Base-by-base conservation (phyloP, 2,888 invertebrate genomes). In the Amaurobius ferox region DNA sequence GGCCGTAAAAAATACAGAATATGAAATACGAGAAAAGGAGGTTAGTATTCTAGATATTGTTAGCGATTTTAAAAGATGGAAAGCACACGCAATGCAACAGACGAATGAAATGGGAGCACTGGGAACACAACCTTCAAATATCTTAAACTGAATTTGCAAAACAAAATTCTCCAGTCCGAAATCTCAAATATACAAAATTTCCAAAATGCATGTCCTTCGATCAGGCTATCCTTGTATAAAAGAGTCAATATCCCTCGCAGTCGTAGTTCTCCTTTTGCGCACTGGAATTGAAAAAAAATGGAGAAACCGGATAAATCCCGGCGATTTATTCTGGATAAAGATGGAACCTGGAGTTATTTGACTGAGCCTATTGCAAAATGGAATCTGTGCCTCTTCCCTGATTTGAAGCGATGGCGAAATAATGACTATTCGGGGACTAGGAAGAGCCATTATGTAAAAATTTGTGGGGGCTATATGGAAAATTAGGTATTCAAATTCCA, bases 291-390 rank as follows among this genome's bases (percentile, higher is more conserved):
- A 44, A 29, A 39, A 40, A 0, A 30, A 16, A 30, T 11, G 39
- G 5, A 13, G 44, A 71, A 77, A 79, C 19, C 64, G 71, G 79
- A 71, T 73, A 79, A 79, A 79, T 79, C 79, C 79, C 39, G 29
- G 66, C 72, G 79, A 79, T 79, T 79, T 79, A 79, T 79, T 79
- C 67, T 66, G 72, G 72, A 79, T 79, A 79, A 72, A 73, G 67
- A 67, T 48, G 26, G 62, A 30, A 61, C 40, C 26, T 35, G 70
- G 39, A 67, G 66, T 72, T 79, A 73, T 73, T 79, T 79, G 72
- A 73, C 72, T 73, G 72, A 26, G 64, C 40, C 48, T 35, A 30
- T 29, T 48, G 55, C 39, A 70, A 79, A 72, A 79, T 79, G 79
- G 66, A 79, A 73, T 79, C 79, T 72, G 73, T 66, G 30, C 35